Evolutionary conservation across 2,113 vertebrate genomes (phyloP).

Genomic region (Menura novaehollandiae): DNA sequence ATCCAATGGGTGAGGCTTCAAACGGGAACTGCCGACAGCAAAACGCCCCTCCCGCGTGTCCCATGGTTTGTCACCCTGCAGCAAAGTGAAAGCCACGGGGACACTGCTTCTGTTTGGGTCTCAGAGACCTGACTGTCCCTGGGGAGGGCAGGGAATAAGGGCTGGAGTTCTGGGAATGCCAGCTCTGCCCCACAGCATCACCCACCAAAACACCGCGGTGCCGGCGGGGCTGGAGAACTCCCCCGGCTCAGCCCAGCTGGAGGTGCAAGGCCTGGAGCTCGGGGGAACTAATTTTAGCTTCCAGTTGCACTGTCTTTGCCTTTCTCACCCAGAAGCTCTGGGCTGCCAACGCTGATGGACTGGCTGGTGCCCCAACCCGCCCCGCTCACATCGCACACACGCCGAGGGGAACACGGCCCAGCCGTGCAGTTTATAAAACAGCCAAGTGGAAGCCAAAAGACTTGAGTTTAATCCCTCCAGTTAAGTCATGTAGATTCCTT

Average conservation of each 20-base stretch:
- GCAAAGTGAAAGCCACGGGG: accelerated
- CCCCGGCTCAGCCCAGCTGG: background rate
- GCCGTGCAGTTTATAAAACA: background rate
- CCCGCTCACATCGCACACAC: background rate
- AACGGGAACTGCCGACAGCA: accelerated
- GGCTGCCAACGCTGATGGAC: background rate
- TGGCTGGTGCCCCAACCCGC: background rate
- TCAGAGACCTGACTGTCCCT: background rate
- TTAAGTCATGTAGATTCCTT: slow-evolving; percentile 60
- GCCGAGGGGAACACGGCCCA: background rate
- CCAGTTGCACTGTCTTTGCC: background rate
- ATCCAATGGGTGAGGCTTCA: background rate
- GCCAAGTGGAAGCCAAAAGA: slow-evolving; percentile 42
- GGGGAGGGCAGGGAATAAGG: background rate
- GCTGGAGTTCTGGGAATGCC: background rate
- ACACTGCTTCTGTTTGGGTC: accelerated
- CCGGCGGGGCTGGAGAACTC: background rate
- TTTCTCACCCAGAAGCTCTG: background rate
- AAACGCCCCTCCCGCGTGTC: background rate
- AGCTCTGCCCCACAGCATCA: accelerated
- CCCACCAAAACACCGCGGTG: accelerated
- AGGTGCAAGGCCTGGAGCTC: background rate
- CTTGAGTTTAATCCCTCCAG: slow-evolving; percentile 49
- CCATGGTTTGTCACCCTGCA: accelerated
- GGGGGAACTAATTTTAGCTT: background rate